These are phyloP conservation scores for Hydractinia echinata DNA, from an alignment of 30 jellyfish, hydroid and myxozoan species.

Conservation along the genomic window DNA sequence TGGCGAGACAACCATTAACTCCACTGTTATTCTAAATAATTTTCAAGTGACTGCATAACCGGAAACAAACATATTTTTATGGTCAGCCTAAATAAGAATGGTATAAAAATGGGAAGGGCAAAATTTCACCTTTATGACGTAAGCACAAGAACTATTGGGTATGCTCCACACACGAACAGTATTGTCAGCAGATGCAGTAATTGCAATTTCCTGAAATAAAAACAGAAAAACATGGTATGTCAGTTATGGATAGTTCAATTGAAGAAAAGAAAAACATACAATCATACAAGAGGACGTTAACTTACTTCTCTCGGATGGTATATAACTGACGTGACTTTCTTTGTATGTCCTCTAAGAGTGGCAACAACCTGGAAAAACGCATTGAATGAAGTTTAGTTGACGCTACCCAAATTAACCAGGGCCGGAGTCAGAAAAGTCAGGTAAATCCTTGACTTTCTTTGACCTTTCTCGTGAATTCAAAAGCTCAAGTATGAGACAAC, in stretches of 20 bases:
- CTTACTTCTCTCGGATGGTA: constrained; percentile 95
- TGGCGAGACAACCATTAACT: too few species aligned
- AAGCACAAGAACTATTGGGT: constrained; percentile 82
- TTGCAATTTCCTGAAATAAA: constrained; percentile 77
- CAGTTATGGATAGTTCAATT: not conserved
- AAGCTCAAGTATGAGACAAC: too few species aligned
- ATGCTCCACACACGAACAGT: constrained; percentile 97
- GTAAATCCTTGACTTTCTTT: too few species aligned
- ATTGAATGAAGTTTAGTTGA: not conserved
- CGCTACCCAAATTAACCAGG: too few species aligned
- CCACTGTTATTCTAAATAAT: not conserved
- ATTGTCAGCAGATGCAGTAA: constrained; percentile 94
- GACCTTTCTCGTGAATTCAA: too few species aligned
- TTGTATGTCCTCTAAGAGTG: constrained; percentile 94
- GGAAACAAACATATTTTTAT: too few species aligned
- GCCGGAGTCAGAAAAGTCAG: too few species aligned
- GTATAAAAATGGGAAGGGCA: not conserved
- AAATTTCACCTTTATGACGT: constrained; percentile 62
- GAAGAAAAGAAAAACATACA: not conserved
- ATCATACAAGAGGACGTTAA: not conserved
- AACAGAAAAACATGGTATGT: not conserved
- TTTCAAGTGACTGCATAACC: not conserved
- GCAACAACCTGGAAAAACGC: constrained; percentile 72
- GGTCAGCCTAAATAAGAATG: not conserved
- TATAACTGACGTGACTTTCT: constrained; percentile 93